Conservation (phyloP, 2,797 vertebrate genomes). For the Poecilia picta region DNA sequence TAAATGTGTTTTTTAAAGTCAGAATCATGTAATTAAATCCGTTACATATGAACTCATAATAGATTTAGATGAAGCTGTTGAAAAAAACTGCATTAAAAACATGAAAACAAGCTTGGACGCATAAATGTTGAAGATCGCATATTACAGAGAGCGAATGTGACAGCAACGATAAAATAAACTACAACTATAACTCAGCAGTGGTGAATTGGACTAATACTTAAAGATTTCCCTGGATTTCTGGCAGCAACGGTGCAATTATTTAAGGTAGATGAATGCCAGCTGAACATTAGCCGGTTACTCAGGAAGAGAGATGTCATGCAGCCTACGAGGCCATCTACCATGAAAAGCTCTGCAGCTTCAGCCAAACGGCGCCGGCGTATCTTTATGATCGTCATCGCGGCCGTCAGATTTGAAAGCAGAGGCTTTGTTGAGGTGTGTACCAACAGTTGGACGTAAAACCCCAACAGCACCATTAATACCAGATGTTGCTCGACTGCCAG, state of each 20-base stretch:
- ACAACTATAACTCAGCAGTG: not conserved
- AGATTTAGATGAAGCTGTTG: not conserved
- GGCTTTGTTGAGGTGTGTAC: slow-evolving; percentile 50
- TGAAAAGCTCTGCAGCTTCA: slow-evolving; percentile 15
- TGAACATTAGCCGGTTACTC: slow-evolving; percentile 7
- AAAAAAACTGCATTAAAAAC: not conserved
- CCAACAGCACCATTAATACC: slow-evolving; percentile 38
- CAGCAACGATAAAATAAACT: slow-evolving; percentile 5
- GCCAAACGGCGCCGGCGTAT: slow-evolving; percentile 8
- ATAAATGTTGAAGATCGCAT: not conserved
- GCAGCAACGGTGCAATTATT: slow-evolving; percentile 9
- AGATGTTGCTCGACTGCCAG: slow-evolving; percentile 44
- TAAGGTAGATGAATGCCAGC: slow-evolving; percentile 19
- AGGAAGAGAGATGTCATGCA: slow-evolving; percentile 38
- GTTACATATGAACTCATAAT: not conserved
- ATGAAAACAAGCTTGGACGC: not conserved
- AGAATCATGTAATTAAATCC: not conserved
- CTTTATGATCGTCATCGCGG: slow-evolving; percentile 39
- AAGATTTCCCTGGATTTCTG: slow-evolving; percentile 12
- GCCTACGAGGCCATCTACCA: slow-evolving; percentile 1
- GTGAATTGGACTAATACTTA: not conserved
- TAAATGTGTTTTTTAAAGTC: not conserved
- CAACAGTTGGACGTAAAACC: slow-evolving; percentile 43
- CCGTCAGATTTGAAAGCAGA: slow-evolving; percentile 27
- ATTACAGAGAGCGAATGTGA: not conserved